Base-by-base conservation (phyloP, 2,888 invertebrate genomes). In the Lithophane ornitopus region DNA sequence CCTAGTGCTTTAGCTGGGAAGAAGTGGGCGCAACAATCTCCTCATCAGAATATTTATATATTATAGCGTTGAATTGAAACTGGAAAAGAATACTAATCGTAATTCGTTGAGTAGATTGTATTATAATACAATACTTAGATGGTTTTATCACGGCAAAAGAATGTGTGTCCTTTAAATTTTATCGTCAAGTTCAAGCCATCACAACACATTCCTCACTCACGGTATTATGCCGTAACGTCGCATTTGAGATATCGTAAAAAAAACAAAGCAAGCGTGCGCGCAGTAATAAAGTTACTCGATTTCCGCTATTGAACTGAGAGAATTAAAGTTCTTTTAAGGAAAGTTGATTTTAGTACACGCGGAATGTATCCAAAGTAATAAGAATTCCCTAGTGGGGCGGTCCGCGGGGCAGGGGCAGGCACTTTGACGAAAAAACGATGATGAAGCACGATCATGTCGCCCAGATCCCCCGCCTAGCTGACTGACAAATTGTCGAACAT, bases 401-500 rank as follows among this genome's bases (percentile, higher is more conserved):
- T 82, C 84, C 82, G 88, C 84, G 87, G 91, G 90, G 90, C 88
- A 88, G 89, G 89, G 89, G 90, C 88, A 89, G 91, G 90, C 91
- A 92, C 91, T 94, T 94, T 93, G 92, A 92, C 91, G 91, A 92
- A 94, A 94, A 95, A 95, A 94, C 93, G 93, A 95, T 95, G 94
- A 95, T 95, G 94, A 93, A 94, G 94, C 94, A 93, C 93, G 94
- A 94, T 94, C 94, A 94, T 93, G 93, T 92, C 93, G 87, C 90
- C 88, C 87, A 91, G 90, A 92, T 92, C 93, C 92, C 89, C 91
- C 91, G 89, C 93, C 92, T 91, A 90, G 92, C 93, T 93, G 93
- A 93, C 94, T 94, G 95, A 95, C 92, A 94, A 95, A 95, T 94
- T 94, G 94, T 93, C 91, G 90, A 93, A 93, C 93, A 92, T 94